A percentile compares a stretch with the other conserved stretches of the same genome.
Evolutionary conservation across 2,888 invertebrate genomes (phyloP).

Genomic region (Atrina japonica): DNA sequence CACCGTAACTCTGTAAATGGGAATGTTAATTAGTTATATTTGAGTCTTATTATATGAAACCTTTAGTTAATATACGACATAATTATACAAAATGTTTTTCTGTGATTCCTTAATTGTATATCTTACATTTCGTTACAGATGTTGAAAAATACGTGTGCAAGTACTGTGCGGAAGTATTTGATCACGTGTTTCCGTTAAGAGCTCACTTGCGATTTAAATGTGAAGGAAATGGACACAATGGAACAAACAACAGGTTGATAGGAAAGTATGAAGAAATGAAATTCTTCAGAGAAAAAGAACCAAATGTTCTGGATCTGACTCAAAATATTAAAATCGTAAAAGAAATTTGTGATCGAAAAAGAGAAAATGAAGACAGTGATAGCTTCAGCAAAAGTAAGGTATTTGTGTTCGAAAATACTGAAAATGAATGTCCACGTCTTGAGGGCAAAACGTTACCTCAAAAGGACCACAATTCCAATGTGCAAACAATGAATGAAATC

Average conservation of each 20-base stretch:
- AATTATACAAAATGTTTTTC: too few species aligned
- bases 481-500: neutral
- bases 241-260: too few species aligned
- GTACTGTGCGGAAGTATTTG: conserved; percentile 73
- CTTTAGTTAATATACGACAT: too few species aligned
- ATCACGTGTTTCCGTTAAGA: conserved; percentile 71
- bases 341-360: neutral
- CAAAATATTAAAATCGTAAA: too few species aligned
- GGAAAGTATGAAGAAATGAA: too few species aligned
- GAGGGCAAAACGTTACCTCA: neutral
- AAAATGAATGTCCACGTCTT: neutral
- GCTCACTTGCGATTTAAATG: conserved; percentile 78
- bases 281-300: neutral
- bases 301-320: too few species aligned
- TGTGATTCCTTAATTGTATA: too few species aligned
- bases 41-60: too few species aligned
- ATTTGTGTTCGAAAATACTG: too few species aligned
- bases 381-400: neutral
- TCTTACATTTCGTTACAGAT: conserved; percentile 56
- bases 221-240: conserved; percentile 27
- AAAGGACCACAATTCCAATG: neutral
- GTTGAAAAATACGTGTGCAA: conserved; percentile 63
- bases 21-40: too few species aligned
- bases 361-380: neutral
- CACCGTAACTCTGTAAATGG: too few species aligned